These are phyloP conservation scores for Hippoglossus hippoglossus DNA, from an alignment of 2,797 vertebrate genomes.

Conservation along the genomic window DNA sequence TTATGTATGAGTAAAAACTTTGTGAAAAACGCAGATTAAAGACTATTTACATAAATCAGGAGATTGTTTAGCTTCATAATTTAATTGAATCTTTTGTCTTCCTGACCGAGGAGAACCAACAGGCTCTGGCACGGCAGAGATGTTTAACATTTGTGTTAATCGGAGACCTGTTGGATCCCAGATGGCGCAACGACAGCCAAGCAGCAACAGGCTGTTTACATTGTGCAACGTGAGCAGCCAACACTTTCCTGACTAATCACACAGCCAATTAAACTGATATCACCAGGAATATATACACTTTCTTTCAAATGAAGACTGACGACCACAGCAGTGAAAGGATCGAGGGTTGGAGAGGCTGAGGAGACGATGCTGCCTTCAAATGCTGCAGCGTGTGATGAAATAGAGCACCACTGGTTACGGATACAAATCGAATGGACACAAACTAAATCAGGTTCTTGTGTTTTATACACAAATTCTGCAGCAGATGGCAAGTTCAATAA, in stretches of 20 bases:
- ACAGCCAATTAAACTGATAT: constrained; percentile 43
- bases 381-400: neutral
- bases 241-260: constrained; percentile 37
- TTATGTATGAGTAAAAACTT: neutral
- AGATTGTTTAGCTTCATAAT: too few relatives aligned
- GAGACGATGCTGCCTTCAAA: too few relatives aligned
- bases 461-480: neutral
- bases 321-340: neutral
- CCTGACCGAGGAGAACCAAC: constrained; percentile 23
- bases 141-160: constrained; percentile 61
- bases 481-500: constrained; percentile 1
- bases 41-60: too few relatives aligned
- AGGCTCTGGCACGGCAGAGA: constrained; percentile 19
- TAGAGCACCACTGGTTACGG: constrained; percentile 4
- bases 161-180: constrained; percentile 65
- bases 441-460: neutral
- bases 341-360: neutral
- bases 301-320: neutral
- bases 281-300: too few relatives aligned
- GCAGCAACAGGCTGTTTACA: constrained; percentile 47
- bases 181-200: constrained; percentile 60
- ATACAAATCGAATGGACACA: neutral
- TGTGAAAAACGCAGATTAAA: neutral
- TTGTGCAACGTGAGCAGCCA: constrained; percentile 55
- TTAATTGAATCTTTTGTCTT: constrained; percentile 13